phyloP scores from a whole-genome alignment of 1,140 invertebrate species.

The Helicorthomorpha holstii region DNA sequence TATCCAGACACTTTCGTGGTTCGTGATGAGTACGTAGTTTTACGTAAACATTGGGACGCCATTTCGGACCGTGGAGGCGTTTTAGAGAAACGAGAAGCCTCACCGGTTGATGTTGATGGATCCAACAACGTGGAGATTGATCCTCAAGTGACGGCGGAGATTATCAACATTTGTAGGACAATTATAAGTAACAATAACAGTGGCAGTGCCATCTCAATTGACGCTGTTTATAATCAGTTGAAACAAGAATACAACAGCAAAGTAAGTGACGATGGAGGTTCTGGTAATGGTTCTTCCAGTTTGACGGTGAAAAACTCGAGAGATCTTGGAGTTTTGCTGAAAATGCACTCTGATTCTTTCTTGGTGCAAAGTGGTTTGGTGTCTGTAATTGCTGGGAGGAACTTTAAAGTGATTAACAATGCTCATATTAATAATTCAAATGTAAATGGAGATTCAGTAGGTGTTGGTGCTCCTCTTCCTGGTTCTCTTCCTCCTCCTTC shows the following conservation, averaged over 20 bases:
- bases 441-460: background rate
- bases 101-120: background rate
- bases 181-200: constrained; percentile 48
- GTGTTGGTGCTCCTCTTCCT: background rate
- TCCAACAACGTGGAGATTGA: constrained; percentile 13
- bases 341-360: constrained; percentile 76
- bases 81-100: constrained; percentile 3
- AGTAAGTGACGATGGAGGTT: no score
- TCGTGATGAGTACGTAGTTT: constrained; percentile 60
- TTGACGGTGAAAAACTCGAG: constrained; percentile 69
- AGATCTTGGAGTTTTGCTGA: constrained; percentile 69
- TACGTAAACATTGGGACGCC: constrained; percentile 58
- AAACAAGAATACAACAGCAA: constrained; percentile 34
- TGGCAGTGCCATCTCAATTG: constrained; percentile 60
- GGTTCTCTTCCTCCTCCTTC: background rate
- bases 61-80: constrained; percentile 10
- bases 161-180: constrained; percentile 58
- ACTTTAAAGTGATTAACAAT: constrained; percentile 4
- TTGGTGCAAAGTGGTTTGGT: constrained; percentile 78
- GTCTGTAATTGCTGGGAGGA: constrained; percentile 24
- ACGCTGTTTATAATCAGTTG: constrained; percentile 65
- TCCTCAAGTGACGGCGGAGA: constrained; percentile 43
- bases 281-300: no score
- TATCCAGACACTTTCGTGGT: constrained; percentile 75
- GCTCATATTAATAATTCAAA: background rate